These are phyloP conservation scores for Tachina fera DNA, from an alignment of 2,888 invertebrate genomes.

Conservation along the genomic window DNA sequence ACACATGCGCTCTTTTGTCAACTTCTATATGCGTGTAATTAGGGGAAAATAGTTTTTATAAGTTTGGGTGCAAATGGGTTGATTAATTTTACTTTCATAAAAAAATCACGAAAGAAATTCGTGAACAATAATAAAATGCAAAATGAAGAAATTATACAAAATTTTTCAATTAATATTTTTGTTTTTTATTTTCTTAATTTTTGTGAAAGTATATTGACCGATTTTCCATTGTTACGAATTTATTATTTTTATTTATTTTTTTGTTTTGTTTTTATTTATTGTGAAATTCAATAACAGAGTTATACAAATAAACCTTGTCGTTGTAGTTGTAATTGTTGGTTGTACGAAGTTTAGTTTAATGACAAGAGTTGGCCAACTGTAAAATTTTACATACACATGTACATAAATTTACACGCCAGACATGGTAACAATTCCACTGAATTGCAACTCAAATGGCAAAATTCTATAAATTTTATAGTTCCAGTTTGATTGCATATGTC, in stretches of 20 bases:
- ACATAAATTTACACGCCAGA: neutral
- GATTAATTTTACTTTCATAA: no score
- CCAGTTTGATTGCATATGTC: no score
- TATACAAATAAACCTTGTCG: constrained; percentile 9
- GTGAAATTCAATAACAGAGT: constrained; percentile 36
- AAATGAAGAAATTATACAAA: neutral
- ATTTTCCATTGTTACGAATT: constrained; percentile 38
- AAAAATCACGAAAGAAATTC: no score
- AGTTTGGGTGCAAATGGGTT: no score
- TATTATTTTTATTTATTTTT: neutral
- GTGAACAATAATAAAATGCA: constrained; percentile 1
- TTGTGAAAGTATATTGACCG: constrained; percentile 62
- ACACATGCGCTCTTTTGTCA: no score
- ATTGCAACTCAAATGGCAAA: neutral
- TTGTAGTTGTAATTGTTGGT: constrained; percentile 26
- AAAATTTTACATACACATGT: constrained; percentile 54
- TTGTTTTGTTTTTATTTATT: constrained; percentile 15
- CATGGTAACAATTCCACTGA: neutral
- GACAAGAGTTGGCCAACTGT: constrained; percentile 63
- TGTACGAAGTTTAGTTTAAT: constrained; percentile 36
- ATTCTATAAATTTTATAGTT: no score
- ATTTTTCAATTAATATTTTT: no score
- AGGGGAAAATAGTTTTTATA: no score
- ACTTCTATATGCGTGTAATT: no score
- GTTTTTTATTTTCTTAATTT: neutral